Percentiles rank a stretch among this genome's conserved stretches.
phyloP scores from a whole-genome alignment of 2,797 vertebrate species.

The Lepilemur septentrionalis region DNA sequence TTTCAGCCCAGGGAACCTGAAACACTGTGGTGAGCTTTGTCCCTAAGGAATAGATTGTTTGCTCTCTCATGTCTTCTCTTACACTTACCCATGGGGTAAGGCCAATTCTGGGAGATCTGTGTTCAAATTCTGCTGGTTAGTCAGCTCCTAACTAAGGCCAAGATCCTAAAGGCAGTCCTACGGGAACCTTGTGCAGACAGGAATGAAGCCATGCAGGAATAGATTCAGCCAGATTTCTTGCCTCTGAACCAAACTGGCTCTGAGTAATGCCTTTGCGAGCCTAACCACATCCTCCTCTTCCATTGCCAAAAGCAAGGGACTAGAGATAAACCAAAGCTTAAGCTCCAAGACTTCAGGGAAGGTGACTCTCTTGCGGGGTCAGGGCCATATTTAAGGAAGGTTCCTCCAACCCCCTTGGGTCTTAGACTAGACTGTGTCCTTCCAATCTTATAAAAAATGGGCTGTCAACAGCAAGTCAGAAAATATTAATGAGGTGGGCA shows the following conservation, averaged over 20 bases:
- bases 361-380: conserved; percentile 54
- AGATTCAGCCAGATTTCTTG: conserved; percentile 56
- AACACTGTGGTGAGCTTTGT: neutral
- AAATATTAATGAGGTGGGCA: conserved; percentile 71
- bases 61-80: neutral
- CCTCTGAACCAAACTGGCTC: conserved; percentile 61
- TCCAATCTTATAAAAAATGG: conserved; percentile 60
- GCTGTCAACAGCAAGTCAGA: conserved; percentile 63
- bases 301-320: conserved; percentile 65
- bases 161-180: neutral
- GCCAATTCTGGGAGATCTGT: neutral
- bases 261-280: conserved; percentile 73
- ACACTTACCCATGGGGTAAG: neutral
- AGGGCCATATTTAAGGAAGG: conserved; percentile 49
- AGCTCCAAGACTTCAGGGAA: conserved; percentile 56
- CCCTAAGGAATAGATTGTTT: neutral
- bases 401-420: conserved; percentile 44
- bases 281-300: conserved; percentile 75
- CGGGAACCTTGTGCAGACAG: conserved; percentile 45
- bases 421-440: conserved; percentile 47
- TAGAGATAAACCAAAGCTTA: conserved; percentile 69
- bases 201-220: conserved; percentile 24
- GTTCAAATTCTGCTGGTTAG: conserved; percentile 41
- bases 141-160: neutral
- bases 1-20: neutral